Base-by-base conservation (phyloP, 2,888 invertebrate species). In the Philhelius pedissequus region DNA sequence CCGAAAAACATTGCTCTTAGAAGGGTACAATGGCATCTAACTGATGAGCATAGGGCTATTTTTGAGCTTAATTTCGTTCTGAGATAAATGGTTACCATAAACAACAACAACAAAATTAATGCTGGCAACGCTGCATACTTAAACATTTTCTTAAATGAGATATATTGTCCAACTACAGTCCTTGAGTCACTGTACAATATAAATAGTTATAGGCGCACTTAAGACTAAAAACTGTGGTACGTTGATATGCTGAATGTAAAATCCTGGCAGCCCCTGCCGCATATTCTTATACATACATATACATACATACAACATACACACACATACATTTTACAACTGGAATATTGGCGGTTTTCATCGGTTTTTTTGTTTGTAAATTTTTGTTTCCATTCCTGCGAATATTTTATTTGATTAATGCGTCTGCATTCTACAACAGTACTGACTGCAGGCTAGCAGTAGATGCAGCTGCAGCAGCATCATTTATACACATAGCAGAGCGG, bases 371-470 rank as follows among this genome's bases (percentile, higher is more conserved):
- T 18, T 20, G 20, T 43, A 3, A 5, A 48, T 35, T 22, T 68
- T 50, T 54, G 52, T 75, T 77, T 69, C 30, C 81, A 66, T 64
- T 73, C 71, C 77, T 66, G 4, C 50, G 70, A 80, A 76, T 73
- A 50, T 58, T 83, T 70, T 58, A 84, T 84, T 80, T 84, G 84
- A 84, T 84, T 84, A 84, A 84, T 84, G 84, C 68, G 84, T 84
- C 84, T 84, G 75, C 70, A 48, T 80, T 84, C 84, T 84, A 71
- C 70, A 48, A 32, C 32, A 48, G 64, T 48, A 48, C 20, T 45
- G 30, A 30, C 38, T 50, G 1, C 13, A 22, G 32, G 8, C 22
- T n/a, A 22, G 9, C 8, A 8, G n/a, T 8, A 18, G 25, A 7
- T 27, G n/a, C n/a, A 40, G 30, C 35, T 27, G 32, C 7, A 43